phyloP scores from a whole-genome alignment of 2,888 invertebrate genomes.

The Drepana falcataria region DNA sequence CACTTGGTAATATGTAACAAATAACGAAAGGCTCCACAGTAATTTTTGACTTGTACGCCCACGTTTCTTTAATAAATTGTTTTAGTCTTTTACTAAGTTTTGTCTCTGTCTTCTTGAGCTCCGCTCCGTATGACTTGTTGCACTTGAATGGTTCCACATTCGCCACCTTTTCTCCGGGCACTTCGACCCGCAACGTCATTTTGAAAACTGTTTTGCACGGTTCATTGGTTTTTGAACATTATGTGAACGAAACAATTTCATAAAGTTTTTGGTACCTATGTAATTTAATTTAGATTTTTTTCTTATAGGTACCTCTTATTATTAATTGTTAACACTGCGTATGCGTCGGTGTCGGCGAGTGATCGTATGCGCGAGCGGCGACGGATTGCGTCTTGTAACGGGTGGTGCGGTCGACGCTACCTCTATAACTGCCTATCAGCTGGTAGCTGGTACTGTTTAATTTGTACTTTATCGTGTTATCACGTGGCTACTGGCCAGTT shows the following conservation, averaged over 20 bases:
- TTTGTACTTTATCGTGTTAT: conserved; percentile 70
- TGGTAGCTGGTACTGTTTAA: conserved; percentile 61
- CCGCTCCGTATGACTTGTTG: conserved; percentile 45
- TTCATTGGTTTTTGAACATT: conserved; percentile 53
- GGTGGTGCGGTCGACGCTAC: conserved; percentile 44
- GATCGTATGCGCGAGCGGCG: conserved; percentile 47
- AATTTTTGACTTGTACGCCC: conserved; percentile 61
- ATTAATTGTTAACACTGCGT: conserved; percentile 11
- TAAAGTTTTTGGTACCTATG: conserved; percentile 10
- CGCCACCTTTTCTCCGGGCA: conserved; percentile 64
- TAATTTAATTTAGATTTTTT: conserved; percentile 12
- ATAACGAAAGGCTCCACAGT: conserved; percentile 85
- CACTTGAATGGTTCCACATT: conserved; percentile 64
- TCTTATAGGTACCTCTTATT: conserved; percentile 11
- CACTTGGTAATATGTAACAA: conserved; percentile 82
- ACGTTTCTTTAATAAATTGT: conserved; percentile 56
- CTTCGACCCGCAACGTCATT: conserved; percentile 74
- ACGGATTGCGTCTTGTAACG: conserved; percentile 38
- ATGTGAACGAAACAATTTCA: conserved; percentile 8
- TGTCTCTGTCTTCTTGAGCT: conserved; percentile 49
- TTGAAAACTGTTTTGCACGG: conserved; percentile 46
- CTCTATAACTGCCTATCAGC: conserved; percentile 65
- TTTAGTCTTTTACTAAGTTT: conserved; percentile 58
- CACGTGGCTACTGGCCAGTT: conserved; percentile 49
- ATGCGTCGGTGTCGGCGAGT: conserved; percentile 20